Evolutionary conservation across 2,888 invertebrate genomes (phyloP), one percentile per base, ranked within the genome.

Genomic region (Microctonus brassicae): DNA sequence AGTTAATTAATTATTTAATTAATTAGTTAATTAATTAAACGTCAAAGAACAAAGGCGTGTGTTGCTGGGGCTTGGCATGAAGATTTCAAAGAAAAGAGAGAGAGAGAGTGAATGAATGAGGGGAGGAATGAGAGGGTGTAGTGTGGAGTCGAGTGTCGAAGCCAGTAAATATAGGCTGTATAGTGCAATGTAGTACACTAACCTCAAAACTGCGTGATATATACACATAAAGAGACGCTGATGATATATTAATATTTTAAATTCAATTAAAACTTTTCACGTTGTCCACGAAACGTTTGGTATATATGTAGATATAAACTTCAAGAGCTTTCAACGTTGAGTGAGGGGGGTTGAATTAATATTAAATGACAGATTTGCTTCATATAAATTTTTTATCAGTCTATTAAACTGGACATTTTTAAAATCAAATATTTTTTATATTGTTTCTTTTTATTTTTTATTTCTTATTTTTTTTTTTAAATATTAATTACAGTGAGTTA

Each of bases 211-310:
- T 74, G 75, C 72, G 36, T 73, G 76, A 69, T 67, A 74, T 75
- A 73, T 73, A 70, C 62, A 47, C 17, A 47, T 47, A 47, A 47
- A 47, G n/a, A 72, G 72, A 68, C 47, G 63, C 58, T 60, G 47
- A 47, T 65, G 70, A 73, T 77, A 78, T 82, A 83, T 84, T 83
- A 84, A 83, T 84, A 81, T 83, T 84, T 82, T 81, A 81, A 83
- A 84, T 83, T 84, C 82, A 84, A 84, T 84, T 84, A 82, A 82
- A 61, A 47, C 29, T 64, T 47, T 58, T 70, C 42, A 34, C 29
- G 11, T 26, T 36, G 57, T 22, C 20, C 9, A 34, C 22, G 10
- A 55, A n/a, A n/a, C n/a, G n/a, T n/a, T n/a, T n/a, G 55, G 55
- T 42, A 24, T 39, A 24, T 36, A 17, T 22, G 39, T 36, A 13